These are phyloP conservation scores for Actenoides lindsayi DNA, from an alignment of 2,113 vertebrate species.

Conservation along the genomic window DNA sequence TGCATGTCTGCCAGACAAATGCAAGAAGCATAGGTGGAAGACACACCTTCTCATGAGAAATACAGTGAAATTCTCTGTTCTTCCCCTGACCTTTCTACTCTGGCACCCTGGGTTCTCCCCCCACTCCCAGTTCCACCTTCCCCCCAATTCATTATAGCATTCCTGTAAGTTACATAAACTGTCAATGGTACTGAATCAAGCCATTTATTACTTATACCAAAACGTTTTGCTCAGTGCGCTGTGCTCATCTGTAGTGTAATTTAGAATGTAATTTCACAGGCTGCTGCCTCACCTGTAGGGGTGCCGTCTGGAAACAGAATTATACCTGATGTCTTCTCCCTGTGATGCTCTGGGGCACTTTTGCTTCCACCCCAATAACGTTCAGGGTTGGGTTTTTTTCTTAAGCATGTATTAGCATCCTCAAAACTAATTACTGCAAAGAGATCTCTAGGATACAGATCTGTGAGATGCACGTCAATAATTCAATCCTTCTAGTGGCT, in stretches of 20 bases:
- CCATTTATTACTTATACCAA: constrained; percentile 78
- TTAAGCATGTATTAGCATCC: not conserved
- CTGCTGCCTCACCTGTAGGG: constrained; percentile 89
- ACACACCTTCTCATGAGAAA: not conserved
- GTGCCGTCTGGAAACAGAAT: constrained; percentile 77
- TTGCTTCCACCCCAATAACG: not conserved
- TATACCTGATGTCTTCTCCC: constrained; percentile 57
- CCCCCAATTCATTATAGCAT: not conserved
- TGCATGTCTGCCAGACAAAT: not conserved
- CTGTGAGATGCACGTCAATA: constrained; percentile 24
- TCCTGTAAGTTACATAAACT: constrained; percentile 39
- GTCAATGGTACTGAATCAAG: constrained; percentile 70
- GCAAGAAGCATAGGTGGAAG: not conserved
- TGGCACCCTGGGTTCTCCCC: not conserved
- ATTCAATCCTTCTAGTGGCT: not conserved
- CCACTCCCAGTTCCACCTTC: not conserved
- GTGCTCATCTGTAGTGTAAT: constrained; percentile 80
- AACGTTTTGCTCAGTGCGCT: constrained; percentile 63
- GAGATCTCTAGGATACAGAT: constrained; percentile 9
- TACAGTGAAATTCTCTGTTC: not conserved
- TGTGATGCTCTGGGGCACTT: constrained; percentile 30
- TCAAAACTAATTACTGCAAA: constrained; percentile 69
- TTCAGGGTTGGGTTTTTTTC: not conserved
- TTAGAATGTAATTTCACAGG: constrained; percentile 94
- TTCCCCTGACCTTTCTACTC: constrained; percentile 43